A percentile compares a stretch with the other conserved stretches of the same genome.
phyloP scores from a whole-genome alignment of 2,797 vertebrate genomes.

The Furcifer pardalis region DNA sequence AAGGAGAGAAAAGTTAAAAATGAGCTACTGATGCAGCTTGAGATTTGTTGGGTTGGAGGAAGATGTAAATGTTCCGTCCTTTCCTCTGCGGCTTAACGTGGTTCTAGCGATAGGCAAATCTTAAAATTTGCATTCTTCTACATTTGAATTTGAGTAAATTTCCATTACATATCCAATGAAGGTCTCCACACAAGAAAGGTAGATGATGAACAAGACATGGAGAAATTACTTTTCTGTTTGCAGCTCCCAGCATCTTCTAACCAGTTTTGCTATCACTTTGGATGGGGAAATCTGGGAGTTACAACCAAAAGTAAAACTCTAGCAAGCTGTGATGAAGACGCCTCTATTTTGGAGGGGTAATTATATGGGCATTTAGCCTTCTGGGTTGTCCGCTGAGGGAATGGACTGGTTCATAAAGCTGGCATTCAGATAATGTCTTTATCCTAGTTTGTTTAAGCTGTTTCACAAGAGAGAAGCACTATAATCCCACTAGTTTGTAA shows the following conservation, averaged over 20 bases:
- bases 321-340: too few species aligned
- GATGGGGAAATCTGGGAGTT: too few species aligned
- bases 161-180: neutral
- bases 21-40: neutral
- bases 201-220: too few species aligned
- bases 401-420: too few species aligned
- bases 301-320: too few species aligned
- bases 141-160: neutral
- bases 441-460: neutral
- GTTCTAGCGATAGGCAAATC: neutral
- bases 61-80: neutral
- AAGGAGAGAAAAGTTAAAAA: neutral
- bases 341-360: too few species aligned
- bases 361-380: too few species aligned
- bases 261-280: too few species aligned
- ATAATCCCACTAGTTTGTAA: neutral
- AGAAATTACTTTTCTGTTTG: neutral
- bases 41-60: neutral
- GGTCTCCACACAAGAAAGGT: too few species aligned
- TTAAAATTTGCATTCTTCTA: neutral
- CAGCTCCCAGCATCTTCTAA: too few species aligned
- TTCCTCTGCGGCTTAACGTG: neutral
- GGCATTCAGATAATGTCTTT: too few species aligned
- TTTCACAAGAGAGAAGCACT: neutral
- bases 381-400: too few species aligned